These are phyloP conservation scores for Conchocele bisecta DNA, from an alignment of 2,888 invertebrate genomes.

Conservation along the genomic window DNA sequence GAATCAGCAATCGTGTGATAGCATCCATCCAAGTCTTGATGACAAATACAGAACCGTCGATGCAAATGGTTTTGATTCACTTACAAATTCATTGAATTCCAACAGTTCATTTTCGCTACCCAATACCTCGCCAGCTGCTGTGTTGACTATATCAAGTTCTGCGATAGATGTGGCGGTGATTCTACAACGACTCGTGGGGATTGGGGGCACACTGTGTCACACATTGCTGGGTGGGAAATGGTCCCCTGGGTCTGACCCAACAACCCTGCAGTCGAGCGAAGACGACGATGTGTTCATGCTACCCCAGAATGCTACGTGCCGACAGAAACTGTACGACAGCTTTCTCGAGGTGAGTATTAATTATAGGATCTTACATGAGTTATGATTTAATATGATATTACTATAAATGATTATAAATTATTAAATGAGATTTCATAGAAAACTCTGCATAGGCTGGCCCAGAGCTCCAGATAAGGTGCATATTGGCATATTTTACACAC, in stretches of 20 bases:
- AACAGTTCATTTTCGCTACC: constrained; percentile 42
- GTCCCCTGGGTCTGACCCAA: neutral
- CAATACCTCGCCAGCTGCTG: constrained; percentile 11
- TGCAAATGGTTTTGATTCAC: constrained; percentile 26
- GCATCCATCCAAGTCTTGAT: neutral
- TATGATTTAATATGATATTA: no score
- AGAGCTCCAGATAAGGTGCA: no score
- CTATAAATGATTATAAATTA: neutral
- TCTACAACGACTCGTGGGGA: constrained; percentile 68
- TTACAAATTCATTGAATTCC: constrained; percentile 40
- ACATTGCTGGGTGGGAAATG: constrained; percentile 49
- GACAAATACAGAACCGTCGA: neutral
- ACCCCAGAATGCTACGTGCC: neutral
- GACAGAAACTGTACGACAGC: constrained; percentile 56
- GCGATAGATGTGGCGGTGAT: constrained; percentile 69
- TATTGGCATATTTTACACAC: no score
- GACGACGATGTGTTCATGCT: neutral
- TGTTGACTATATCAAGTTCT: constrained; percentile 70
- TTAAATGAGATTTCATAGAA: neutral
- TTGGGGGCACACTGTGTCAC: constrained; percentile 62
- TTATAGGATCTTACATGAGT: no score
- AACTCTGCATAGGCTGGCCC: no score
- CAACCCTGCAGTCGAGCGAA: neutral
- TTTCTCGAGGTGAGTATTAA: constrained; percentile 61
- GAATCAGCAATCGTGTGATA: neutral